Conservation (phyloP, 2,113 vertebrate genomes). For the Eulacestoma nigropectus region DNA sequence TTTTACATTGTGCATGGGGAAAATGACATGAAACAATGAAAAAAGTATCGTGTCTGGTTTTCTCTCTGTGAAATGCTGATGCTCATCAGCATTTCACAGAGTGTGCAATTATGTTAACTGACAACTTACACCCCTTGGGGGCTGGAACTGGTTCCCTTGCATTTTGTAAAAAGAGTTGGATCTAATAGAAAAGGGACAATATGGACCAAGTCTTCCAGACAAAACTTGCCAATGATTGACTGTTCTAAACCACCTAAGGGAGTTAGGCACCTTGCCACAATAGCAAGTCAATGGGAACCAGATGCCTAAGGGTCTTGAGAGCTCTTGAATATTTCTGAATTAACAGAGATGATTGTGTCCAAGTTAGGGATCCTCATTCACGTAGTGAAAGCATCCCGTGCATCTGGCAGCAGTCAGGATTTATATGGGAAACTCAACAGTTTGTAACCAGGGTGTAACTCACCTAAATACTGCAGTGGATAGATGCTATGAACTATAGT, state of each 20-base stretch:
- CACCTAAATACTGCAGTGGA: not conserved
- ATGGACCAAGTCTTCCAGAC: not conserved
- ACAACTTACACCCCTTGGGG: not conserved
- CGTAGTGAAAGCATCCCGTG: not conserved
- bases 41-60: not conserved
- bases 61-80: not conserved
- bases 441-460: not conserved
- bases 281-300: not conserved
- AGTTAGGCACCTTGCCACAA: not conserved
- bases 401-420: not conserved
- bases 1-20: not conserved
- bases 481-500: not conserved
- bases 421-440: not conserved
- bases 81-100: not conserved
- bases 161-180: not conserved
- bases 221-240: not conserved
- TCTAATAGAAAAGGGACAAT: not conserved
- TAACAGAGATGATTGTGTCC: not conserved
- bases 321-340: not conserved
- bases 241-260: not conserved
- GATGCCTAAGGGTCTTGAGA: not conserved
- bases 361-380: not conserved
- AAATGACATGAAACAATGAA: not conserved
- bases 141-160: not conserved
- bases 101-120: not conserved